Conservation (phyloP, 2,113 vertebrate species). For the Sterna hirundo region DNA sequence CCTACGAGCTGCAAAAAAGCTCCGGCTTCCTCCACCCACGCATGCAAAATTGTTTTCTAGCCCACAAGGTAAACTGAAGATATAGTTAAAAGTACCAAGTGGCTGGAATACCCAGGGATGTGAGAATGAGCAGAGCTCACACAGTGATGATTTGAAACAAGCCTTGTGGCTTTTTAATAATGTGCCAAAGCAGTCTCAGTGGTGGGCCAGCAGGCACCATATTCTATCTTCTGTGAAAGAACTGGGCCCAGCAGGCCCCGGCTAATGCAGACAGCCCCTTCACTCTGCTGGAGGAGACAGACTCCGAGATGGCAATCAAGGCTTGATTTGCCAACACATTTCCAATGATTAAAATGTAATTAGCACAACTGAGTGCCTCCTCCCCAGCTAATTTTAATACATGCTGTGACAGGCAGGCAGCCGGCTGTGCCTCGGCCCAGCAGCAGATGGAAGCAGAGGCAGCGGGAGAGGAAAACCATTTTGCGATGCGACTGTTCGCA, state of each 20-base stretch:
- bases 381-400: slow-evolving; percentile 99
- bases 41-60: slow-evolving; percentile 60
- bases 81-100: slow-evolving; percentile 82
- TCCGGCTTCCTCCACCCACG: slow-evolving; percentile 41
- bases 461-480: slow-evolving; percentile 94
- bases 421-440: slow-evolving; percentile 92
- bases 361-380: slow-evolving; percentile 99
- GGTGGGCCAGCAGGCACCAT: slow-evolving; percentile 87
- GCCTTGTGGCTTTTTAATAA: slow-evolving; percentile 90
- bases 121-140: slow-evolving; percentile 87
- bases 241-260: slow-evolving; percentile 81
- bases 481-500: slow-evolving; percentile 95
- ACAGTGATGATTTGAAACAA: slow-evolving; percentile 86
- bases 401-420: slow-evolving; percentile 99
- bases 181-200: slow-evolving; percentile 87
- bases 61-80: slow-evolving; percentile 70
- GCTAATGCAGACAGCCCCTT: slow-evolving; percentile 82
- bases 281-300: slow-evolving; percentile 91
- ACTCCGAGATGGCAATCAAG: slow-evolving; percentile 98
- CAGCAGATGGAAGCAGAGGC: slow-evolving; percentile 99
- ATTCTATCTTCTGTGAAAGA: slow-evolving; percentile 84
- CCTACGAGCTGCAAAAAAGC: slow-evolving; percentile 11
- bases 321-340: slow-evolving; percentile 99
- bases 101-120: slow-evolving; percentile 82
- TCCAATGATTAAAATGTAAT: slow-evolving; percentile 99